Percentiles rank a stretch among this genome's conserved stretches.
These are phyloP conservation scores for Drosophila mayri DNA, from an alignment of 1,140 invertebrate genomes.

Conservation along the genomic window DNA sequence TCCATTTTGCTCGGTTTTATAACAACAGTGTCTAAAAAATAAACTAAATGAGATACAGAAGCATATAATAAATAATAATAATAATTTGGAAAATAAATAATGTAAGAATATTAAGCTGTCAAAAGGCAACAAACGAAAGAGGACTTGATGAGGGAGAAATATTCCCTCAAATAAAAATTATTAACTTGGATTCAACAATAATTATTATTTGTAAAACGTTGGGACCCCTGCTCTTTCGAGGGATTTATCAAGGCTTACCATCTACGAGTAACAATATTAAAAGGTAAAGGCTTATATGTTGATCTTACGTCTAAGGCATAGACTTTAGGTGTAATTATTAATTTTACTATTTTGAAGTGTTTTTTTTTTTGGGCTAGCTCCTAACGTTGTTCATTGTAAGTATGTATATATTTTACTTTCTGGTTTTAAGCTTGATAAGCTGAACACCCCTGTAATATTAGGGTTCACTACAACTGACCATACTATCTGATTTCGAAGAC, in stretches of 20 bases:
- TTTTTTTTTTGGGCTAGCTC: conserved; percentile 42
- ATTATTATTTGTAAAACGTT: conserved; percentile 24
- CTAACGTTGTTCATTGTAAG: conserved; percentile 48
- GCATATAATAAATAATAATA: conserved; percentile 51
- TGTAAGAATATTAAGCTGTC: conserved; percentile 21
- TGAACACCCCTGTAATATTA: conserved; percentile 19
- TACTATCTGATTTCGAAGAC: conserved; percentile 20
- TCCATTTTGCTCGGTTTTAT: conserved; percentile 44
- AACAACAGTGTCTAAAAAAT: conserved; percentile 53
- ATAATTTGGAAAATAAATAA: conserved; percentile 48
- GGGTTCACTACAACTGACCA: conserved; percentile 9
- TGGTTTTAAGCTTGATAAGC: conserved; percentile 47
- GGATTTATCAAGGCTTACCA: conserved; percentile 15
- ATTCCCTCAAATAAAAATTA: conserved; percentile 3
- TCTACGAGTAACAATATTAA: conserved; percentile 49
- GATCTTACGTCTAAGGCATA: conserved; percentile 34
- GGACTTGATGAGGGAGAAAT: conserved; percentile 4
- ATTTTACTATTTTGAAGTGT: conserved; percentile 57
- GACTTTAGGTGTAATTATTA: conserved; percentile 48
- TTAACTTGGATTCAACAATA: conserved; percentile 42
- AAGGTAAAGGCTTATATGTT: conserved; percentile 33
- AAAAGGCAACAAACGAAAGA: conserved; percentile 34
- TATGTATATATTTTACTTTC: conserved; percentile 18
- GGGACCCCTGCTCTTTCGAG: conserved; percentile 3
- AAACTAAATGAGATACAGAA: conserved; percentile 48